Percentiles rank a stretch among this genome's conserved stretches.
phyloP scores from a whole-genome alignment of 1,140 invertebrate species.

The Drosophila pallidifrons region DNA sequence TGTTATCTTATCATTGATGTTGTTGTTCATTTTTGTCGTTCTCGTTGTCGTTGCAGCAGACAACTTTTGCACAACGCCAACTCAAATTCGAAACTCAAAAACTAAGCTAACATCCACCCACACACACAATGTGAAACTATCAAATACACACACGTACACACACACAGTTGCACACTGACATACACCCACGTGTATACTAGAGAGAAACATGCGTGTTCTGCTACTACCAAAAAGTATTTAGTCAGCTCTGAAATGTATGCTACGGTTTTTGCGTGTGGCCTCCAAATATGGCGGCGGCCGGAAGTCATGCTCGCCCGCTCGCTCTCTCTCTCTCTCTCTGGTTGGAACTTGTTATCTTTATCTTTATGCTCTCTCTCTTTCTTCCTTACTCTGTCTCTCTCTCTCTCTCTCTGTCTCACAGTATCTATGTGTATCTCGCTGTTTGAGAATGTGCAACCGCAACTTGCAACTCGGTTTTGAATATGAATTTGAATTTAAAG shows the following conservation, averaged over 20 bases:
- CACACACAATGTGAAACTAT: not conserved
- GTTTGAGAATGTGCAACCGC: constrained; percentile 45
- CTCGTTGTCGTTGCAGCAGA: constrained; percentile 52
- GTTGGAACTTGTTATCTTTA: constrained; percentile 23
- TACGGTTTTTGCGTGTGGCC: constrained; percentile 49
- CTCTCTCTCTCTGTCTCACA: constrained; percentile 17
- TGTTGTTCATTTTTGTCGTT: constrained; percentile 48
- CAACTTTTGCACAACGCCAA: constrained; percentile 43
- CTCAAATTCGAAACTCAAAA: constrained; percentile 16
- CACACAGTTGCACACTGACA: constrained; percentile 21
- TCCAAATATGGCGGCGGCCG: constrained; percentile 35
- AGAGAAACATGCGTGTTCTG: constrained; percentile 3
- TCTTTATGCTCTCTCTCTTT: constrained; percentile 9
- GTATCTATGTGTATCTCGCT: constrained; percentile 44
- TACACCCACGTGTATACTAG: constrained; percentile 7
- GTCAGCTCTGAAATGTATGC: constrained; percentile 55
- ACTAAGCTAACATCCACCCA: constrained; percentile 29
- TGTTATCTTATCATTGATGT: constrained; percentile 52
- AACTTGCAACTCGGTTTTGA: constrained; percentile 61
- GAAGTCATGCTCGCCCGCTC: constrained; percentile 42
- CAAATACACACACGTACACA: constrained; percentile 23
- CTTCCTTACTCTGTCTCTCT: constrained; percentile 33
- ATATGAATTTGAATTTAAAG: constrained; percentile 63
- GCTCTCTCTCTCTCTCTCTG: constrained; percentile 33
- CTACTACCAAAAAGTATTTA: constrained; percentile 44